Evolutionary conservation across 2,113 vertebrate genomes (phyloP).

Genomic region (Engystomops pustulosus): DNA sequence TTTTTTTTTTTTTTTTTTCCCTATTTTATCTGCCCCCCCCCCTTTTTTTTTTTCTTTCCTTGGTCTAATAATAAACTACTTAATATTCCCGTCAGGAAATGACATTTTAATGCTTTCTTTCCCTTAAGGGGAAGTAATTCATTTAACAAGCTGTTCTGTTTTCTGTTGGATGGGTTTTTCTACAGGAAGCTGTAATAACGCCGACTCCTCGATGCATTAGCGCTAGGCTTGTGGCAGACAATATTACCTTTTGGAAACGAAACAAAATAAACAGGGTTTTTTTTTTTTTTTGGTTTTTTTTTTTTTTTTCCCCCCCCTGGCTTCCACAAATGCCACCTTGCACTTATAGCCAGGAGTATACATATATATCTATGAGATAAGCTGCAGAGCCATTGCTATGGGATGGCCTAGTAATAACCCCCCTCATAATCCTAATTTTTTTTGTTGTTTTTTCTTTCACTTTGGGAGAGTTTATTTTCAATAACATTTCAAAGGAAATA

Average conservation of each 20-base stretch:
- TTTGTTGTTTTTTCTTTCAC: constrained; percentile 15
- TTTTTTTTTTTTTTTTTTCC: constrained; percentile 73
- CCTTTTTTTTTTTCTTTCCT: too few relatives aligned
- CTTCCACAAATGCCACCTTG: constrained; percentile 69
- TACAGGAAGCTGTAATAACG: constrained; percentile 80
- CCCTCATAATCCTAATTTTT: constrained; percentile 41
- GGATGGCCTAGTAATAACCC: background rate
- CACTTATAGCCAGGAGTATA: constrained; percentile 63
- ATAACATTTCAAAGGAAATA: constrained; percentile 63
- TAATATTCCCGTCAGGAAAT: constrained; percentile 73
- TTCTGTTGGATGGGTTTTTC: constrained; percentile 70
- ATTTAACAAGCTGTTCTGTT: constrained; percentile 71
- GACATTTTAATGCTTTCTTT: constrained; percentile 70
- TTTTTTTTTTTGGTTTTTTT: constrained; percentile 68
- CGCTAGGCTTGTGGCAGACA: constrained; percentile 71
- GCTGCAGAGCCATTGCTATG: constrained; percentile 42
- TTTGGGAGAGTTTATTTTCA: constrained; percentile 59
- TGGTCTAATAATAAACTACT: constrained; percentile 73
- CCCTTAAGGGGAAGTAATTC: constrained; percentile 71
- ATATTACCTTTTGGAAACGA: constrained; percentile 57
- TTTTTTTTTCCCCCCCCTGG: too few relatives aligned
- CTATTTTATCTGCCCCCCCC: constrained; percentile 72
- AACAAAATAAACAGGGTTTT: constrained; percentile 61
- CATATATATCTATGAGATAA: background rate
- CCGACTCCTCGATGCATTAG: constrained; percentile 74